Evolutionary conservation across 35 echinoderm and acorn worm genomes (phyloP), one percentile per base, ranked within the genome.

Genomic region (Holothuria glaberrima): DNA sequence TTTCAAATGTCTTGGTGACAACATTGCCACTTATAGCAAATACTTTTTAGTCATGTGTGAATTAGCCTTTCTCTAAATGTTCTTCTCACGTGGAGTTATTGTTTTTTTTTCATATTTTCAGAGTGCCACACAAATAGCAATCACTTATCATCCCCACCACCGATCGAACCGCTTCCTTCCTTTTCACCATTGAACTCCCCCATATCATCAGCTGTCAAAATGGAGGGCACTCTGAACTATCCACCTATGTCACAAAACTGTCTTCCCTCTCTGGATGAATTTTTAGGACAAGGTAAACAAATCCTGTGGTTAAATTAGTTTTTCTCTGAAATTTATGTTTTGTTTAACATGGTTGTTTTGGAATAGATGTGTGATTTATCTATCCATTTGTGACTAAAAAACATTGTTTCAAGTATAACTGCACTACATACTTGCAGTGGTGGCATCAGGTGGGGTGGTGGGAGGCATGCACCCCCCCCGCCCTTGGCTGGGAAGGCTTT

Each of bases 121-220:
- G 79, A 82, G 7, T 82, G 79, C 12, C 20, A 50, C 27, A 57
- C 29, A 12, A 82, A 17, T 82, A 82, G 79, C 48, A 82, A 82
- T 50, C 58, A 57, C 79, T 30, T 82, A 12, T 54, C 50, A 1
- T 54, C 50, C 3, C n/a, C 79, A 27, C n/a, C 48, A 12, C 20
- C 57, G 12, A 57, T 82, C 36, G 79, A 82, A 36, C 79, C 48
- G 36, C 79, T 82, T 33, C 79, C 79, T 18, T 57, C 48, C 41
- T 82, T 59, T 57, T 82, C 79, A 26, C 79, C 57, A 9, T 59
- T 82, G 36, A 57, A 57, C 79, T 82, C 79, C 19, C 79, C 79
- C 4, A 28, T 56, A n/a, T 59, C 79, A 14, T 59, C 79, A 29
- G 79, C 16, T 29, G 79, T 82, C 48, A 82, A 82, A 50, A 56